phyloP scores from a whole-genome alignment of 2,888 invertebrate genomes.

The Ichneumoninae sp. region DNA sequence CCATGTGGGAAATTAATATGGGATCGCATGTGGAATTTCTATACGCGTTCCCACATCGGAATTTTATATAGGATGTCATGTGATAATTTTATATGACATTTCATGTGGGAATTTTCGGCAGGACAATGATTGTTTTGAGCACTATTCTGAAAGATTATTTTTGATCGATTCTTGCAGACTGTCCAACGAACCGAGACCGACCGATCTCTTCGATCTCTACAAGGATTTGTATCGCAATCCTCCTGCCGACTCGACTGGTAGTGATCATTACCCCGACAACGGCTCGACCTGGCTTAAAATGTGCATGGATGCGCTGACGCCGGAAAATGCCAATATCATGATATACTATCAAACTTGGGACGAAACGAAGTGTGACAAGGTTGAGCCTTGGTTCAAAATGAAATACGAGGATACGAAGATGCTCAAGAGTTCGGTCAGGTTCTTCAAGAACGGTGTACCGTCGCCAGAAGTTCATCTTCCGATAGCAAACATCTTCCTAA shows the following conservation, averaged over 20 bases:
- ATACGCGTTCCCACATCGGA: no score
- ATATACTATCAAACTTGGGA: slow-evolving; percentile 87
- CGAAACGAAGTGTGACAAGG: slow-evolving; percentile 86
- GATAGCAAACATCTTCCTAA: slow-evolving; percentile 89
- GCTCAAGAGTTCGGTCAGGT: slow-evolving; percentile 87
- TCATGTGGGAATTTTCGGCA: no score
- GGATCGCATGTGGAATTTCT: no score
- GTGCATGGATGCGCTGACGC: slow-evolving; percentile 87
- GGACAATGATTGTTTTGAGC: not conserved
- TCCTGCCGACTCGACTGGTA: slow-evolving; percentile 91
- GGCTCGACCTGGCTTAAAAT: slow-evolving; percentile 88
- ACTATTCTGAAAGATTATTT: not conserved
- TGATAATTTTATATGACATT: no score
- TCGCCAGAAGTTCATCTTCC: slow-evolving; percentile 88
- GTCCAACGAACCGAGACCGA: slow-evolving; percentile 88
- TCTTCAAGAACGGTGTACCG: slow-evolving; percentile 87
- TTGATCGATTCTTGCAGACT: slow-evolving; percentile 83
- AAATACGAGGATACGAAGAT: slow-evolving; percentile 89
- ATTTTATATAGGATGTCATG: no score
- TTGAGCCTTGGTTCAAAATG: slow-evolving; percentile 94
- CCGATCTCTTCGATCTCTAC: slow-evolving; percentile 91
- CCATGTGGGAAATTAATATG: no score
- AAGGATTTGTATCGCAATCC: slow-evolving; percentile 93
- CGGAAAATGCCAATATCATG: slow-evolving; percentile 89
- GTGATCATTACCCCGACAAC: slow-evolving; percentile 90